Percentiles rank a stretch among this genome's conserved stretches.
These are phyloP conservation scores for Plecturocebus donacophilus DNA, from an alignment of 2,113 vertebrate genomes.

Conservation along the genomic window DNA sequence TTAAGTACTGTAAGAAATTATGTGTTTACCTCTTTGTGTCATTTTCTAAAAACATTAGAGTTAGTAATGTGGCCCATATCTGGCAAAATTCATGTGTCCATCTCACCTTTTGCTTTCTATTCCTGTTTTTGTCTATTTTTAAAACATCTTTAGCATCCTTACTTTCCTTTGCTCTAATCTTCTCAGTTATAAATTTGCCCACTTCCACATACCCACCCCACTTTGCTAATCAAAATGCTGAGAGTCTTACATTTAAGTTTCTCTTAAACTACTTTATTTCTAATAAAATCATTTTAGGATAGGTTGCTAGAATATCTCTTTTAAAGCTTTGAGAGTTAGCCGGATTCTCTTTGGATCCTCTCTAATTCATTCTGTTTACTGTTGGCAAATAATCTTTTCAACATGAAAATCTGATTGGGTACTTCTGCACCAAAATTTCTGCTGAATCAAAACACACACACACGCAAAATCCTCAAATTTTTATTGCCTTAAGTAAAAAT, in stretches of 20 bases:
- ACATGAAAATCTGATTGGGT: slow-evolving; percentile 29
- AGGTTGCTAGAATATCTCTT: neutral
- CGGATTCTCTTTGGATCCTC: neutral
- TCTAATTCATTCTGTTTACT: neutral
- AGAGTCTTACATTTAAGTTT: neutral
- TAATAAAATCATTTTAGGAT: neutral
- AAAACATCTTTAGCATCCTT: neutral
- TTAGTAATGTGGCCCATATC: neutral
- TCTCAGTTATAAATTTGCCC: neutral
- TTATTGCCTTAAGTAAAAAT: neutral
- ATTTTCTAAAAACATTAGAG: neutral
- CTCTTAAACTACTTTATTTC: neutral
- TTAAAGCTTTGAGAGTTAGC: neutral
- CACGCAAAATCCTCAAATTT: neutral
- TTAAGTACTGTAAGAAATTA: neutral
- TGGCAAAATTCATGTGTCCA: neutral
- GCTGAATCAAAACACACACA: neutral
- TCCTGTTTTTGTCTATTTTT: neutral
- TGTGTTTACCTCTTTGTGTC: neutral
- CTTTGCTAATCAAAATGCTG: neutral
- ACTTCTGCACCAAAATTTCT: neutral
- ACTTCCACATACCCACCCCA: neutral
- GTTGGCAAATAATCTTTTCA: neutral
- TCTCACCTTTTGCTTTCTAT: neutral
- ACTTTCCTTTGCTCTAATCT: neutral